Evolutionary conservation across 2,797 vertebrate genomes (phyloP).

Genomic region (Octomys mimax): DNA sequence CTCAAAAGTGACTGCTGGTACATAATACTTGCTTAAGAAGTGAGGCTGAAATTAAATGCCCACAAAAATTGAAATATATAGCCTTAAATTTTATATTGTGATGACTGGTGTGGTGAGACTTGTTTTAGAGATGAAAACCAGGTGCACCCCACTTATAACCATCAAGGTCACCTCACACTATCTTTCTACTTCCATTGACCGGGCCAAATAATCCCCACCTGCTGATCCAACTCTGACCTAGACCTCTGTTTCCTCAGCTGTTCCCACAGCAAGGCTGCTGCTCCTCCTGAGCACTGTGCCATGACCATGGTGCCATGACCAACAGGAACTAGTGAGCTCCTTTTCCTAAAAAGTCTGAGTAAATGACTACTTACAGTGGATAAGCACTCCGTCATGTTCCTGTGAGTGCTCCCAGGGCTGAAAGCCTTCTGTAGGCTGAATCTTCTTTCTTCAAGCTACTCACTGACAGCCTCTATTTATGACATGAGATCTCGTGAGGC

Average conservation of each 20-base stretch:
- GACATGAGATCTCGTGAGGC: background rate
- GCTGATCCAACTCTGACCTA: background rate
- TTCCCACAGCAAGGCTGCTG: background rate
- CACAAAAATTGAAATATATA: background rate
- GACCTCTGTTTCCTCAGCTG: background rate
- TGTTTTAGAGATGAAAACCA: background rate
- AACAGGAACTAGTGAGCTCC: background rate
- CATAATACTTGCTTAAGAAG: background rate
- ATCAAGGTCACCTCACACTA: too few relatives aligned
- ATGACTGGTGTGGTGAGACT: background rate
- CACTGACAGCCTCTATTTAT: background rate
- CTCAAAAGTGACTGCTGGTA: background rate
- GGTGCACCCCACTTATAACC: background rate
- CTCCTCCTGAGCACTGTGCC: background rate
- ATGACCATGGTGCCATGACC: rapidly evolving
- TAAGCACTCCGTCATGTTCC: background rate
- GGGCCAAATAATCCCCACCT: background rate
- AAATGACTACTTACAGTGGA: background rate
- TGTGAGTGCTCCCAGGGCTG: background rate
- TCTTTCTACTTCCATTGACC: background rate
- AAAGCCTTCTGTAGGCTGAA: background rate
- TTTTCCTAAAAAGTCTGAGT: background rate
- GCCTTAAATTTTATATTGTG: background rate
- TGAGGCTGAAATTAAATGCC: background rate
- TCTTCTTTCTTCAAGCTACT: background rate